phyloP scores from a whole-genome alignment of 2,797 vertebrate species.

The Zenarchopterus dispar region DNA sequence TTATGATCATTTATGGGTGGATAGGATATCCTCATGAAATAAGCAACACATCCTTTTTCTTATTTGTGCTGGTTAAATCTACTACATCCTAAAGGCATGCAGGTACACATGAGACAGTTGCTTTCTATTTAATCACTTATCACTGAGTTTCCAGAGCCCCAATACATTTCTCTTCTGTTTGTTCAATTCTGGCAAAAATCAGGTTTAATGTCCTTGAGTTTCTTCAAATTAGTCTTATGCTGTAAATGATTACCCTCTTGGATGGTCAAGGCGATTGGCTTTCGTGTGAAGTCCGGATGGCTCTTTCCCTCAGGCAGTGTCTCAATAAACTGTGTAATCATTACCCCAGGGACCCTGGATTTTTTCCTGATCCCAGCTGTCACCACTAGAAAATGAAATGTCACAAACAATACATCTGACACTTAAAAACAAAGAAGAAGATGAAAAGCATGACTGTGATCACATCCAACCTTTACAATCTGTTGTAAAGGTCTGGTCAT shows the following conservation, averaged over 20 bases:
- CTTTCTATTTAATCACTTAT: not conserved
- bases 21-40: too few relatives aligned
- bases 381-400: conserved; percentile 36
- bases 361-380: conserved; percentile 81
- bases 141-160: not conserved
- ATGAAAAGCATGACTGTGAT: not conserved
- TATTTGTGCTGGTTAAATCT: too few relatives aligned
- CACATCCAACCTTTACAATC: too few relatives aligned
- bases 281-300: conserved; percentile 86
- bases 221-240: not conserved
- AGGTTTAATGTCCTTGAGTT: conserved; percentile 1
- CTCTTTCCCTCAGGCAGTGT: conserved; percentile 84
- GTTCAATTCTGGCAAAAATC: conserved; percentile 14
- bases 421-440: conserved; percentile 1
- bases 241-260: conserved; percentile 79
- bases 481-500: conserved; percentile 24
- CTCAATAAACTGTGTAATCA: conserved; percentile 84
- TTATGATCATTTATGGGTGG: too few relatives aligned
- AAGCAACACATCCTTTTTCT: too few relatives aligned
- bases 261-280: conserved; percentile 86
- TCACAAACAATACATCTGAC: conserved; percentile 30
- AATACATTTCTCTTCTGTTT: not conserved
- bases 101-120: too few relatives aligned
- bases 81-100: too few relatives aligned
- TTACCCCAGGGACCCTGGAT: conserved; percentile 84